A percentile compares a stretch with the other conserved stretches of the same genome.
Evolutionary conservation across 64 coral and sea anemone genomes (phyloP).

Genomic region (Stichodactyla helianthus): DNA sequence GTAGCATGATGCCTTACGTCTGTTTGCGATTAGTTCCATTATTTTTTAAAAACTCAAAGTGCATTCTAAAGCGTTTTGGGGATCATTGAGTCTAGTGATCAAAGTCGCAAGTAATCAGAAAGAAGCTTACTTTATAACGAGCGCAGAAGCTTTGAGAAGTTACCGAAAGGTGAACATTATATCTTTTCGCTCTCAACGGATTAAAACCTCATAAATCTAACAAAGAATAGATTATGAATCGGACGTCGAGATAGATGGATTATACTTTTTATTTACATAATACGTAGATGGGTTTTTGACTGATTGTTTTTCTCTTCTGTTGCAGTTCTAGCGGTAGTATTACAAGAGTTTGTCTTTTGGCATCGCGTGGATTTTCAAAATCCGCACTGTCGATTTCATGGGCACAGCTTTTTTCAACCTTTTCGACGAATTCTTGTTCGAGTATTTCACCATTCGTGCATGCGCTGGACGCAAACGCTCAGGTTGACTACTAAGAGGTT

Average conservation of each 20-base stretch:
- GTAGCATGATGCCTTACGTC: no score
- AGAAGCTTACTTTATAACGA: not conserved
- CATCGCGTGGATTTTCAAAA: not conserved
- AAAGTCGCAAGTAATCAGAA: no score
- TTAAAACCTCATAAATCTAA: not conserved
- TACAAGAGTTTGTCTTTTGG: not conserved
- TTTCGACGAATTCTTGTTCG: not conserved
- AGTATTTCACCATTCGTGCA: not conserved
- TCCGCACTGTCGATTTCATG: not conserved
- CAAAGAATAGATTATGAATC: not conserved
- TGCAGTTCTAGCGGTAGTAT: not conserved
- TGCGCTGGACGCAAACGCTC: not conserved
- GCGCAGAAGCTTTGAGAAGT: no score
- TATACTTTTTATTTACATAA: not conserved
- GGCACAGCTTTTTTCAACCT: not conserved
- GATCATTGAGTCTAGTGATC: no score
- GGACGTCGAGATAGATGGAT: not conserved
- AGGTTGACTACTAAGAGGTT: not conserved
- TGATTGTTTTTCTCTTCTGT: not conserved
- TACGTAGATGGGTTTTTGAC: not conserved
- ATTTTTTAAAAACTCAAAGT: no score
- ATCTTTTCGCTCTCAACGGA: not conserved
- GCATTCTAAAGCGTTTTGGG: no score
- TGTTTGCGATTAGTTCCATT: no score
- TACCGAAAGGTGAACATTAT: no score